Evolutionary conservation across 2,888 invertebrate species (phyloP).

Genomic region (Megamerina dolium): DNA sequence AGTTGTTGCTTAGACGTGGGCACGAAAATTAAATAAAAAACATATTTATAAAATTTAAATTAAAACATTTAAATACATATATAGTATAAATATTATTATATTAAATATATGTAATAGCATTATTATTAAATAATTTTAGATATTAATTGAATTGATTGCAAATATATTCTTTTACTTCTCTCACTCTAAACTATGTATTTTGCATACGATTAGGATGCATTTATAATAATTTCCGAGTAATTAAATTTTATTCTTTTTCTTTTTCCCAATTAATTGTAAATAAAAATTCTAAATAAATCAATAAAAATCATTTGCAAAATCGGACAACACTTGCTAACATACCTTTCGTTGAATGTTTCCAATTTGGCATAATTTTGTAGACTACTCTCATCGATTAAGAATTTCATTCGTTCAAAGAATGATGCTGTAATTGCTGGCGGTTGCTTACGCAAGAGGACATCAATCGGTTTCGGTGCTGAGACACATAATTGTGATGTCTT

Average conservation of each 20-base stretch:
- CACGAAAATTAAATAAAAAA: no score
- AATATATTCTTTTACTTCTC: no score
- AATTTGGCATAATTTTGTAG: slow-evolving; percentile 95
- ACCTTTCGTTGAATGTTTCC: slow-evolving; percentile 97
- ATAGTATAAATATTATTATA: no score
- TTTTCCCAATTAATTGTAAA: slow-evolving; percentile 15
- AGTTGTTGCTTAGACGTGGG: slow-evolving; percentile 46
- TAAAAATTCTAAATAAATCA: not conserved
- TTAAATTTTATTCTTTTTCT: no score
- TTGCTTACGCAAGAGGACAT: slow-evolving; percentile 90
- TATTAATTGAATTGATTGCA: no score
- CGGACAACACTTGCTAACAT: slow-evolving; percentile 44
- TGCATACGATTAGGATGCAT: no score
- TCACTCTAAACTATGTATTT: no score
- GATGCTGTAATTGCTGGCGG: slow-evolving; percentile 95
- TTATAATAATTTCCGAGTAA: no score
- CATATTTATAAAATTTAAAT: slow-evolving; percentile 29
- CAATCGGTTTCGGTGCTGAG: slow-evolving; percentile 90
- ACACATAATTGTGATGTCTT: slow-evolving; percentile 86
- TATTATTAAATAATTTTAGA: no score
- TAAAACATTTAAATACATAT: slow-evolving; percentile 29
- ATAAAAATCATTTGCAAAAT: slow-evolving; percentile 4
- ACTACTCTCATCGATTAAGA: slow-evolving; percentile 96
- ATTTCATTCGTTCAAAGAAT: slow-evolving; percentile 97
- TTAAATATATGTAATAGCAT: no score